Evolutionary conservation across 2,113 vertebrate species (phyloP), one percentile per base, ranked within the genome.

Genomic region (Gobio gobio): DNA sequence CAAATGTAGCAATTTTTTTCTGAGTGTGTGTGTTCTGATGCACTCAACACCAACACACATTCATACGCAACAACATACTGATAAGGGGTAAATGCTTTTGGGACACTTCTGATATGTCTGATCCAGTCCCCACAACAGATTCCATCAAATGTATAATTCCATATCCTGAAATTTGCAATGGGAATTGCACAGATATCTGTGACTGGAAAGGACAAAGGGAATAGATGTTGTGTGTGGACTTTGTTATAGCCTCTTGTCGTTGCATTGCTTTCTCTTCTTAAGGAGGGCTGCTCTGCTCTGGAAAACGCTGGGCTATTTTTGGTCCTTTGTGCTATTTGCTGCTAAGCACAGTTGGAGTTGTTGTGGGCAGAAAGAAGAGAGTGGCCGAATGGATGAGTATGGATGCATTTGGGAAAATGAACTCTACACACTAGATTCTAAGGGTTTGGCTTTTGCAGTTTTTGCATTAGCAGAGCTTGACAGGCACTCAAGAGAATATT

Each of bases 311-410:
- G 72, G 92, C 93, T 95, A 94, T 95, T 95, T 95, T 93, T 93
- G 93, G 93, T 93, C 89, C 90, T 94, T 94, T 94, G 94, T 94
- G 93, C 94, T 93, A 94, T 93, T 94, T 94, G 91, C 93, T 90
- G 91, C 93, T 94, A 94, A 92, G 94, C 88, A 78, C 91, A 92
- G 92, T 93, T 93, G 91, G 91, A 89, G 90, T 92, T 94, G 91
- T 91, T 92, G 89, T 26, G 70, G 63, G 78, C 85, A 87, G 83
- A 78, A 84, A 88, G 64, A 85, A 86, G 78, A 45, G 54, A 59
- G 78, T 74, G 16, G 79, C 22, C 85, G 70, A 66, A 76, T 91
- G 85, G 59, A 24, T 89, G 75, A 78, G 73, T 59, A 47, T 61
- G 85, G 66, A 85, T 86, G 84, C 68, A 86, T 79, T 88, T 85